phyloP scores from a whole-genome alignment of 92 coral and sea anemone species.

The Porites cylindrica region DNA sequence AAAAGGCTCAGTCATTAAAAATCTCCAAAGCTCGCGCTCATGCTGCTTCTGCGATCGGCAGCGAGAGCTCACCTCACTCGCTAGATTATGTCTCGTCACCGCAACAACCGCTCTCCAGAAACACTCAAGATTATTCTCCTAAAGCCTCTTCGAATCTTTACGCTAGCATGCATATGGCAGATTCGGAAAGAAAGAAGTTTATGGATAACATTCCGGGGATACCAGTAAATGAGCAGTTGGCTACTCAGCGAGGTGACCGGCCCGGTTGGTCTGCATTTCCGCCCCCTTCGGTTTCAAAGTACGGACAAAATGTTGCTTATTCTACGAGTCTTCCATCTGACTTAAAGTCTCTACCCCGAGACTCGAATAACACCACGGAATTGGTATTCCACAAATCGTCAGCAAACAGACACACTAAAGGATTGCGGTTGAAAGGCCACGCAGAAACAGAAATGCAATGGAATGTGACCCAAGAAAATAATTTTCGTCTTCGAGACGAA shows the following conservation, averaged over 20 bases:
- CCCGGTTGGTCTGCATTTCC: constrained; percentile 68
- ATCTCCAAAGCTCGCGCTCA: constrained; percentile 74
- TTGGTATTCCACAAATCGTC: constrained; percentile 74
- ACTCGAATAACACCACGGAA: constrained; percentile 67
- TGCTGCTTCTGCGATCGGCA: constrained; percentile 61
- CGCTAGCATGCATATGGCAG: constrained; percentile 63
- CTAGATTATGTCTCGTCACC: constrained; percentile 42
- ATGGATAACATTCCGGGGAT: constrained; percentile 89
- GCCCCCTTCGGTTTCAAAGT: constrained; percentile 63
- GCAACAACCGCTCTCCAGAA: constrained; percentile 21
- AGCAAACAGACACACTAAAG: constrained; percentile 81
- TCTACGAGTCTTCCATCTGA: constrained; percentile 54
- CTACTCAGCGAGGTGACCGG: constrained; percentile 81
- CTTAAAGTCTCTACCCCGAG: constrained; percentile 73
- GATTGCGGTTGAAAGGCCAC: constrained; percentile 88
- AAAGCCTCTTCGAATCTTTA: constrained; percentile 41
- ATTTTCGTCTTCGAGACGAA: constrained; percentile 81
- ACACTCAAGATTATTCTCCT: constrained; percentile 40
- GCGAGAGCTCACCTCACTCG: constrained; percentile 40
- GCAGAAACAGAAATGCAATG: constrained; percentile 89
- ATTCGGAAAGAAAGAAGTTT: constrained; percentile 73
- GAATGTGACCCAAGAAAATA: constrained; percentile 84
- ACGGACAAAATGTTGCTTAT: constrained; percentile 62
- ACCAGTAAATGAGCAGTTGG: constrained; percentile 85
- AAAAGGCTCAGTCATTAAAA: constrained; percentile 67